These are phyloP conservation scores for Thinocorus orbignyianus DNA, from an alignment of 2,113 vertebrate genomes.

Conservation along the genomic window DNA sequence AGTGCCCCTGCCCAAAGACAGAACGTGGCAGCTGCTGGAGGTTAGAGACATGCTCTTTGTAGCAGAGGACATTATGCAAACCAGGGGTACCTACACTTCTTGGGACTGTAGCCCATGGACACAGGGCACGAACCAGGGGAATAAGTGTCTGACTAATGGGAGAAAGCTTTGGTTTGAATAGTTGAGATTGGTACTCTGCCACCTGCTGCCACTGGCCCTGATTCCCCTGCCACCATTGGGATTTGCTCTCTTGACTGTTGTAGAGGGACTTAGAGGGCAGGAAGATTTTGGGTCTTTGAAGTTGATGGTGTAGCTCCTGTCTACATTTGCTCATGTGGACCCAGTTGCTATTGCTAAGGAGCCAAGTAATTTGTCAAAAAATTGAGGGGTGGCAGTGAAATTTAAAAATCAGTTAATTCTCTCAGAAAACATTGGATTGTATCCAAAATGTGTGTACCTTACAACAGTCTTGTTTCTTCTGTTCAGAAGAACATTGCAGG, in stretches of 20 bases:
- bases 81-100: not conserved
- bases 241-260: not conserved
- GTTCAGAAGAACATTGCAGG: not conserved
- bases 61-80: fast-evolving
- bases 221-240: not conserved
- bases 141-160: fast-evolving
- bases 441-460: not conserved
- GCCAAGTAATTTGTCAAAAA: not conserved
- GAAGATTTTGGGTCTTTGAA: not conserved
- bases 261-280: not conserved
- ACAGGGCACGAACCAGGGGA: not conserved
- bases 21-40: not conserved
- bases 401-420: not conserved
- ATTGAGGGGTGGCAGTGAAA: not conserved
- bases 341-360: not conserved
- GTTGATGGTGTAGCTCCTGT: not conserved
- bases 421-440: not conserved
- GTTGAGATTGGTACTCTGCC: not conserved
- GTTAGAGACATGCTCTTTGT: not conserved
- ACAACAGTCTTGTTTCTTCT: not conserved
- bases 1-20: not conserved
- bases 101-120: not conserved
- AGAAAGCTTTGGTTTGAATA: not conserved
- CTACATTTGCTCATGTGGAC: not conserved
- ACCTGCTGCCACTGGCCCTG: not conserved